Conservation (phyloP, 2,113 vertebrate genomes). For the Salminus brasiliensis region DNA sequence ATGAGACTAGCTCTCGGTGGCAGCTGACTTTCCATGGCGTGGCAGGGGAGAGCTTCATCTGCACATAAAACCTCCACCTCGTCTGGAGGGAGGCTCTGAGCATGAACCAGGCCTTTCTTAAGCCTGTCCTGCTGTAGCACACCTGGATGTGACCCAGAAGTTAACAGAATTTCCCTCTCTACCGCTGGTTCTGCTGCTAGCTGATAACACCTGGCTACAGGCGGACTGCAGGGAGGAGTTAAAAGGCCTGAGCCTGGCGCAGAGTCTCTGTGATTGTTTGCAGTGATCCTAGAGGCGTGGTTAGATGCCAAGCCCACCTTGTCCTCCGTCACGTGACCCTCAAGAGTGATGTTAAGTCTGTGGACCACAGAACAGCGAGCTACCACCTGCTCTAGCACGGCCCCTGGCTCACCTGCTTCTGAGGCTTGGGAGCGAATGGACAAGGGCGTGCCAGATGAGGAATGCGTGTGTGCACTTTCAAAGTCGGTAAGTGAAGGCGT, state of each 20-base stretch:
- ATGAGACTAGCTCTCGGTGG: neutral
- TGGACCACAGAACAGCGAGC: constrained; percentile 37
- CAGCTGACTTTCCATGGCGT: neutral
- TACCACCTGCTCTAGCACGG: constrained; percentile 63
- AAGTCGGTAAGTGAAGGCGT: neutral
- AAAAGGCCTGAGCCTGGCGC: constrained; percentile 82
- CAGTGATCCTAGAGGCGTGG: constrained; percentile 79
- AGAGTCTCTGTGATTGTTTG: constrained; percentile 79
- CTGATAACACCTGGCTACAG: constrained; percentile 72
- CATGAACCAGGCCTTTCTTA: neutral
- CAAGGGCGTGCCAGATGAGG: neutral
- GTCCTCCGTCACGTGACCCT: constrained; percentile 64
- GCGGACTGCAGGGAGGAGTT: constrained; percentile 82
- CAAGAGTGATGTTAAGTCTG: constrained; percentile 55
- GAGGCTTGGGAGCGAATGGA: constrained; percentile 17
- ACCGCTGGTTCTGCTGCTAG: constrained; percentile 45
- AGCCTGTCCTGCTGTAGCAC: neutral
- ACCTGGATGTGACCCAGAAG: neutral
- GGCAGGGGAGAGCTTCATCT: constrained; percentile 2
- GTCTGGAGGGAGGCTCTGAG: constrained; percentile 42
- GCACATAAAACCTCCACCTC: constrained; percentile 43
- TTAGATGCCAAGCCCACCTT: constrained; percentile 57
- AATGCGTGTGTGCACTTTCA: neutral
- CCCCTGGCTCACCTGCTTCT: constrained; percentile 63
- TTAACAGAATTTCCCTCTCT: constrained; percentile 60